Base-by-base conservation (phyloP, 2,888 invertebrate species). In the Cheilosia soror region DNA sequence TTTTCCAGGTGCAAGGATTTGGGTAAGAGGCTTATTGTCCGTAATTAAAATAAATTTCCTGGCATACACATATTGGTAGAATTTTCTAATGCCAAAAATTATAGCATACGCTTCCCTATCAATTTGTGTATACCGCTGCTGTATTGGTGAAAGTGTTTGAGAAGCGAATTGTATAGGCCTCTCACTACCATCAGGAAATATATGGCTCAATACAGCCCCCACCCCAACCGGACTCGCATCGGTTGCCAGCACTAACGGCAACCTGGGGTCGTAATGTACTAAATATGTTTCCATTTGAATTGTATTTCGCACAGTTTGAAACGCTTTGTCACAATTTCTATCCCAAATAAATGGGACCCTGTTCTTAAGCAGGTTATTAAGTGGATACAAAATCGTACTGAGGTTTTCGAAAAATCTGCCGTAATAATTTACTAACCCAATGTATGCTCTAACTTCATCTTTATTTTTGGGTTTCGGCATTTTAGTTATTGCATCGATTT, bases 151-250 rank as follows among this genome's bases (percentile, higher is more conserved):
- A 37, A 89, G 88, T 37, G 87, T 90, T 88, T 87, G 87, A 7
- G 90, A 91, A 4, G 91, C 90, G 87, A 89, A 92, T 11, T 89
- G 88, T 51, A 92, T 90, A 4, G 91, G 92, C 53, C 89, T 79
- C 78, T 92, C 91, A 20, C 83, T 77, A 11, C 51, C 37, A 65
- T 65, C 51, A 40, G 78, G 79, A 58, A 87, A 89, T 13, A 87
- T 83, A 68, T 92, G 91, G 4, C 88, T 89, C 6, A 65, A 29
- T 27, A 44, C 44, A 6, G 62, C 44, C 27, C 44, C 44, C 2
- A 89, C 88, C 0, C 88, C 89, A 31, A 73, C 85, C 7, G 87
- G 82, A 53, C 79, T 82, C 6, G 90, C 89, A 79, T 90, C 89
- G 13, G 80, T 80, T 5, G 89, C 88, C 40, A 90, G 69, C 29